A percentile compares a stretch with the other conserved stretches of the same genome.
These are phyloP conservation scores for Polyommatus icarus DNA, from an alignment of 2,888 invertebrate genomes.

Conservation along the genomic window DNA sequence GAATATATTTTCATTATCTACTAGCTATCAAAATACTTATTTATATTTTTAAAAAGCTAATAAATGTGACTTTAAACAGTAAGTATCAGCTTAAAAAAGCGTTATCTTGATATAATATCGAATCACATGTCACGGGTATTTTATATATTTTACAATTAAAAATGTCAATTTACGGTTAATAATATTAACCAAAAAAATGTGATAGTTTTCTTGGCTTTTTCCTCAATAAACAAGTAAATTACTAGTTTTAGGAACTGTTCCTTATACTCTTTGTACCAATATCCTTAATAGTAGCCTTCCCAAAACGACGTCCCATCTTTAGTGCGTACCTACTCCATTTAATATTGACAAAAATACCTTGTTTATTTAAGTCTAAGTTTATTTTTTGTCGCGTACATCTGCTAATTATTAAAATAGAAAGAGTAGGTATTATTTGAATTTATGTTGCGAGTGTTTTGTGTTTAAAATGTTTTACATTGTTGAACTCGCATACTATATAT, in stretches of 20 bases:
- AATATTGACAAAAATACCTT: too few species aligned
- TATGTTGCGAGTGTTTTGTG: background rate
- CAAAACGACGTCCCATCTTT: background rate
- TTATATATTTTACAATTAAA: conserved; percentile 5
- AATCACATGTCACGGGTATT: background rate
- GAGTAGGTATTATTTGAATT: background rate
- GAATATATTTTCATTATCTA: background rate
- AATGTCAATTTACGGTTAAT: conserved; percentile 27
- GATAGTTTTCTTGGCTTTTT: conserved; percentile 16
- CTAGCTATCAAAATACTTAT: background rate
- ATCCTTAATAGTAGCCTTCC: background rate
- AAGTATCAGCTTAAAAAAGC: background rate
- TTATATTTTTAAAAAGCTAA: background rate
- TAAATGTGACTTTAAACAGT: background rate
- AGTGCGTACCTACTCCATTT: background rate
- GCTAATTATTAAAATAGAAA: background rate
- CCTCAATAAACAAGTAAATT: background rate
- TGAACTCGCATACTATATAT: background rate
- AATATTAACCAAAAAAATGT: conserved; percentile 22
- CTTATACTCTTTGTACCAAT: background rate
- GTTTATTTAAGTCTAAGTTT: background rate
- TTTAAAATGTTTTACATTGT: background rate
- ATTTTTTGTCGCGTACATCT: background rate
- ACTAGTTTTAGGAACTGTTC: background rate
- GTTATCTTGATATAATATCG: background rate